Evolutionary conservation across 2,888 invertebrate genomes (phyloP).

Genomic region (Eupithecia dodoneata): DNA sequence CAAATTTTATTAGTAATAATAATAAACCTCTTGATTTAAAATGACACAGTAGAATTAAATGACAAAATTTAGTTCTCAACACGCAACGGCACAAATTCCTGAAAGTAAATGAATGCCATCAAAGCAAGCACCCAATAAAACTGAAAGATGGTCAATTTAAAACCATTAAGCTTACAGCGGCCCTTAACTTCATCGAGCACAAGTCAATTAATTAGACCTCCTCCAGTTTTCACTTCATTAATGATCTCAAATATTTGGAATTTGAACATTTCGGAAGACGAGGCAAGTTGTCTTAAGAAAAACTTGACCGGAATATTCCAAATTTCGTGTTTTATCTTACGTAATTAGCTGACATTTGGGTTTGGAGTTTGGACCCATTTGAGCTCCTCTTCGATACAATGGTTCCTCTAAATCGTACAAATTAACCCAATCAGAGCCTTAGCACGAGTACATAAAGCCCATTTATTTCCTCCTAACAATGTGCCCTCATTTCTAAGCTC

Average conservation of each 20-base stretch:
- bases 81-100: constrained; percentile 10
- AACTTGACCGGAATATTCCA: constrained; percentile 9
- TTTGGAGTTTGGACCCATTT: constrained; percentile 1
- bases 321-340: background rate
- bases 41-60: background rate
- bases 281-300: constrained; percentile 26
- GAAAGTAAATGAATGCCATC: constrained; percentile 22
- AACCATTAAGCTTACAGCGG: constrained; percentile 44
- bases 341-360: constrained; percentile 8
- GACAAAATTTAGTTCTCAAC: background rate
- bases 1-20: background rate
- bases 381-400: background rate
- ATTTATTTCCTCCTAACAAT: constrained; percentile 41
- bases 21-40: background rate
- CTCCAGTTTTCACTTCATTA: constrained; percentile 38
- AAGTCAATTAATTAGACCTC: constrained; percentile 48
- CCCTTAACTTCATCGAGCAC: constrained; percentile 48
- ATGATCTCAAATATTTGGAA: constrained; percentile 44
- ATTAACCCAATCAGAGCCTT: constrained; percentile 35
- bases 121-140: constrained; percentile 40
- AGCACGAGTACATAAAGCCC: constrained; percentile 18
- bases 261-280: constrained; percentile 38
- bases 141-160: constrained; percentile 46
- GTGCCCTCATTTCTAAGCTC: constrained; percentile 54
- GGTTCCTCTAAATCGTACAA: constrained; percentile 18